Conservation (phyloP, 2,797 vertebrate species). For the Xyrichtys novacula region DNA sequence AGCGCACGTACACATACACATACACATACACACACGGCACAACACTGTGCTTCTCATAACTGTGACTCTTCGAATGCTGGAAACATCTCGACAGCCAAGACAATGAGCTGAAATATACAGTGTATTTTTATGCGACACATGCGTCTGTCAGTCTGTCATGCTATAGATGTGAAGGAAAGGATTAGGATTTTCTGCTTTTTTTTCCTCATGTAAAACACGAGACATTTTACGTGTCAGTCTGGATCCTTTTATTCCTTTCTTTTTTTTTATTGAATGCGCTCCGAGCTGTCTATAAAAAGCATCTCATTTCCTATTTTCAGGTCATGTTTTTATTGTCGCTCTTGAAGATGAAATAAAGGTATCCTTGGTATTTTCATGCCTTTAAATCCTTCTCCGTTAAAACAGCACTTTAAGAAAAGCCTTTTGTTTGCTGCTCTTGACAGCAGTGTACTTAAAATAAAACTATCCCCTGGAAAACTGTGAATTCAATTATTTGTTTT, state of each 20-base stretch:
- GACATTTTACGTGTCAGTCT: constrained; percentile 6
- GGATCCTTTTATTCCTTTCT: constrained; percentile 10
- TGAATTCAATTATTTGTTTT: constrained; percentile 1
- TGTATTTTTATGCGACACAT: not conserved
- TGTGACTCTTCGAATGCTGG: constrained; percentile 9
- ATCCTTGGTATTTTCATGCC: not conserved
- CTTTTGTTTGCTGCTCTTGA: not conserved
- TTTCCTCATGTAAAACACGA: constrained; percentile 4
- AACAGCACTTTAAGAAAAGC: not conserved
- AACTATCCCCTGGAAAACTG: not conserved
- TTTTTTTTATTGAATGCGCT: constrained; percentile 15
- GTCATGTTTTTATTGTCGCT: not conserved
- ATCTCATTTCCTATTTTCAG: constrained; percentile 14
- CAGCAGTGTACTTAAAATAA: not conserved
- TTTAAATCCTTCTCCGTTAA: not conserved
- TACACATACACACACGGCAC: not conserved
- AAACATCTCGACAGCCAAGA: constrained; percentile 3
- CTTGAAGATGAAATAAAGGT: constrained; percentile 4
- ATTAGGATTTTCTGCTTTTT: not conserved
- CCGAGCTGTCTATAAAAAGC: constrained; percentile 23
- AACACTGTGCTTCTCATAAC: constrained; percentile 12
- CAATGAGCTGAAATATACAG: not conserved
- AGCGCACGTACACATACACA: not conserved
- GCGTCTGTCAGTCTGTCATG: not conserved
- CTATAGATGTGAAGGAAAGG: not conserved